Conservation (phyloP, 2,113 vertebrate genomes). For the Rissa tridactyla region DNA sequence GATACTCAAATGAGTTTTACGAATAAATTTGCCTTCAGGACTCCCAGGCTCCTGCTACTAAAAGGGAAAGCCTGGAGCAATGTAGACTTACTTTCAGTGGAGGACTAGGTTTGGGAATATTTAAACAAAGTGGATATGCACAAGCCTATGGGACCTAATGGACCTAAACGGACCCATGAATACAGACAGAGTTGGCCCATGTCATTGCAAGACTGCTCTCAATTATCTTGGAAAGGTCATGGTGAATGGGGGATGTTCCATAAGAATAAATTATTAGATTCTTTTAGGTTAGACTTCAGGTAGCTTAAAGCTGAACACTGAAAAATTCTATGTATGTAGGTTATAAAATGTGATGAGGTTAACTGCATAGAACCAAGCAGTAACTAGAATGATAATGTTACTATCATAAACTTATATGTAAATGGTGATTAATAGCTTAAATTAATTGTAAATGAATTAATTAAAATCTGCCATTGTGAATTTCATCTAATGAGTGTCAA, state of each 20-base stretch:
- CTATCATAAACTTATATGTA: not conserved
- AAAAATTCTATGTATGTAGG: not conserved
- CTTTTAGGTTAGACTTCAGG: not conserved
- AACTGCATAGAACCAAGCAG: not conserved
- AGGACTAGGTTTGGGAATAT: not conserved
- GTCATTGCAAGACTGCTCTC: not conserved
- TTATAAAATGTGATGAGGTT: not conserved
- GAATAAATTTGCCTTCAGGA: not conserved
- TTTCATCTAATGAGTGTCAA: not conserved
- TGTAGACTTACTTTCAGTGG: not conserved
- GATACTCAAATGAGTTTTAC: not conserved
- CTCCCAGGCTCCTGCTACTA: not conserved
- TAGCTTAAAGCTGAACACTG: not conserved
- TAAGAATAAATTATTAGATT: not conserved
- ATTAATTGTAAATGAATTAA: not conserved
- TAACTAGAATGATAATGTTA: not conserved
- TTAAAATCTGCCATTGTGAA: not conserved
- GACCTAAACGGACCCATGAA: not conserved
- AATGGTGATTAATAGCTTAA: not conserved
- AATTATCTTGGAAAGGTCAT: not conserved
- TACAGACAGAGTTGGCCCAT: not conserved
- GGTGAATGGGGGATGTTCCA: rapidly evolving
- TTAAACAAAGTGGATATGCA: not conserved
- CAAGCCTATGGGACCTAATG: not conserved
- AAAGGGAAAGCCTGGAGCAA: not conserved